phyloP scores from a whole-genome alignment of 64 coral and sea anemone genomes.

The Montipora cactus region DNA sequence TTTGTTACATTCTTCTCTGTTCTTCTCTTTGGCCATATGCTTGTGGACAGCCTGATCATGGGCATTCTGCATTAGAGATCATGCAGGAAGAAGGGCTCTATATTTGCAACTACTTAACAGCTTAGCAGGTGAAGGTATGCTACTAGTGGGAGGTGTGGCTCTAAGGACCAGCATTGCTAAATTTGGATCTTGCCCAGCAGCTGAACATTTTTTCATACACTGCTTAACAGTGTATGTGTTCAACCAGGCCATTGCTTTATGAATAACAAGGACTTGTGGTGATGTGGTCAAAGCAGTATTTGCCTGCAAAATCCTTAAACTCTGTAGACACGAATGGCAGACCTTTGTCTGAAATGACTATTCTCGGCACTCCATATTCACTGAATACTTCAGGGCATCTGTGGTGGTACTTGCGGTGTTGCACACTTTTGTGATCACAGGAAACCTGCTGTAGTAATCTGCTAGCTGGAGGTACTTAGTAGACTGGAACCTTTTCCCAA shows the following conservation, averaged over 20 bases:
- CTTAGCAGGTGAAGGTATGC: conserved; percentile 22
- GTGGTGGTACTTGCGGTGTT: conserved; percentile 33
- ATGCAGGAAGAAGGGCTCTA: conserved; percentile 26
- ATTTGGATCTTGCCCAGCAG: conserved; percentile 56
- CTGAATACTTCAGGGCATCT: conserved; percentile 67
- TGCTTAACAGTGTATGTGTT: conserved; percentile 62
- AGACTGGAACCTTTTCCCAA: background rate
- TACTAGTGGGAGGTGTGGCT: conserved; percentile 29
- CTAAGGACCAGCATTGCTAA: conserved; percentile 41
- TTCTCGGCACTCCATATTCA: conserved; percentile 62
- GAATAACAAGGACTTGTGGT: conserved; percentile 63
- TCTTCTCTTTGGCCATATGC: background rate
- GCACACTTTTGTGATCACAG: conserved; percentile 62
- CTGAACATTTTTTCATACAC: conserved; percentile 59
- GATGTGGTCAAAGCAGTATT: conserved; percentile 51
- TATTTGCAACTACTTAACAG: background rate
- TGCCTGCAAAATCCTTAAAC: conserved; percentile 27
- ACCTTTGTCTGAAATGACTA: conserved; percentile 56
- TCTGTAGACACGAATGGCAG: conserved; percentile 43
- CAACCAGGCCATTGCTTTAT: conserved; percentile 61
- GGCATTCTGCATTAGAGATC: background rate
- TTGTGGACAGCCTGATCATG: background rate
- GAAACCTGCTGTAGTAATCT: conserved; percentile 65
- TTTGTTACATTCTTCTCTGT: background rate
- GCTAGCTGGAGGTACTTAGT: conserved; percentile 23